These are phyloP conservation scores for Gavialis gangeticus DNA, from an alignment of 2,113 vertebrate genomes.

Conservation along the genomic window DNA sequence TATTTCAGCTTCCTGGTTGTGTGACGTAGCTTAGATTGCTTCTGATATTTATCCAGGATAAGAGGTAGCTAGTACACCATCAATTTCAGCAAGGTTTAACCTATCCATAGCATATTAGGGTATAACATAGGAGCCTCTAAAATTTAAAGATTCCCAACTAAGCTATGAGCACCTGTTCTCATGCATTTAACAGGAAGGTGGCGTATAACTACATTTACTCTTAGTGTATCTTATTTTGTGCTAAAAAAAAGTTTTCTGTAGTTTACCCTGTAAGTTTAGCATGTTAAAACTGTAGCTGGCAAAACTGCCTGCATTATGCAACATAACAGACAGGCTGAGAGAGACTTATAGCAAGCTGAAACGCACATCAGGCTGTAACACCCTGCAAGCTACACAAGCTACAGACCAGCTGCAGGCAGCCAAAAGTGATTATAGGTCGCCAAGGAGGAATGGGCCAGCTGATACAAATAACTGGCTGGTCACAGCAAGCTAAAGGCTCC, in stretches of 20 bases:
- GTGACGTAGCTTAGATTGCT: not conserved
- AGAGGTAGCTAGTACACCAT: not conserved
- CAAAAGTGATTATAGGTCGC: too few relatives aligned
- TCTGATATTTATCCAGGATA: not conserved
- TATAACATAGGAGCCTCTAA: not conserved
- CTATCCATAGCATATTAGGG: not conserved
- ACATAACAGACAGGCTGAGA: too few relatives aligned
- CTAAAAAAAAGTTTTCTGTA: not conserved
- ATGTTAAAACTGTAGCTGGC: too few relatives aligned
- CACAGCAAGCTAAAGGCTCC: too few relatives aligned
- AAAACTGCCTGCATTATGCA: too few relatives aligned
- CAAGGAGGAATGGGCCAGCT: too few relatives aligned
- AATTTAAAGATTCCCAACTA: not conserved
- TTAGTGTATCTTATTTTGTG: not conserved
- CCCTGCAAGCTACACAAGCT: too few relatives aligned
- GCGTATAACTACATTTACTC: not conserved
- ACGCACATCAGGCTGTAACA: too few relatives aligned
- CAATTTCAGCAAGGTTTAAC: not conserved
- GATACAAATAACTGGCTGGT: too few relatives aligned
- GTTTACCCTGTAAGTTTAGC: too few relatives aligned
- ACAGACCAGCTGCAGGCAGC: too few relatives aligned
- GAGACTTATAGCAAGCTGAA: too few relatives aligned
- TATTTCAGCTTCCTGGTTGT: not conserved
- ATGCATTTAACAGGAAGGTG: not conserved
- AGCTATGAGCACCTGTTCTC: not conserved